A percentile compares a stretch with the other conserved stretches of the same genome.
Evolutionary conservation across 2,113 vertebrate species (phyloP).

Genomic region (Salvelinus fontinalis): DNA sequence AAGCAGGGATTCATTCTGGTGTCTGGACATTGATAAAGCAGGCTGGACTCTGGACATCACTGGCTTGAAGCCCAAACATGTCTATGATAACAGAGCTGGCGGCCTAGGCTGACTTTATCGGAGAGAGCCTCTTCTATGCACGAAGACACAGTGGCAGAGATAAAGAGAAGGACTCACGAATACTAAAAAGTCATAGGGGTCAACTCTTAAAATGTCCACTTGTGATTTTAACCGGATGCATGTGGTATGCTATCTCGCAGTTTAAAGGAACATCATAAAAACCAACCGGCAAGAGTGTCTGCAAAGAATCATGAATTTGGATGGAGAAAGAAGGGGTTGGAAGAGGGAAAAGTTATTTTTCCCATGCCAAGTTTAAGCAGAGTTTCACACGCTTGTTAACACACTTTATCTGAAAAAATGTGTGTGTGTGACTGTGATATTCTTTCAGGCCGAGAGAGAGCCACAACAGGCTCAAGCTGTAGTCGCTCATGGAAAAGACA

Average conservation of each 20-base stretch:
- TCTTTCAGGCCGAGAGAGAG: background rate
- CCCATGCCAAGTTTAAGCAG: background rate
- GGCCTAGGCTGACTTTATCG: no score
- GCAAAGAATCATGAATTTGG: background rate
- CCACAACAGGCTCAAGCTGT: no score
- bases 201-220: no score
- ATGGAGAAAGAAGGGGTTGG: background rate
- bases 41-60: background rate
- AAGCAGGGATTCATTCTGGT: background rate
- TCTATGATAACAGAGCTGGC: background rate
- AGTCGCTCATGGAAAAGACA: no score
- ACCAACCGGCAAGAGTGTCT: background rate
- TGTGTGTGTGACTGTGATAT: background rate
- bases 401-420: slow-evolving; percentile 11
- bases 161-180: no score
- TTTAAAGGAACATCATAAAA: background rate
- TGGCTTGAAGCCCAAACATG: background rate
- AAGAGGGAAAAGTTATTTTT: background rate
- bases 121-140: no score
- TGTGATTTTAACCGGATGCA: background rate
- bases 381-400: slow-evolving; percentile 28
- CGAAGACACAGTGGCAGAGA: no score
- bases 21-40: background rate
- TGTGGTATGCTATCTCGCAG: no score
- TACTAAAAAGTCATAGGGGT: no score